Conservation (phyloP, 2,113 vertebrate species). For the Corythoichthys intestinalis region DNA sequence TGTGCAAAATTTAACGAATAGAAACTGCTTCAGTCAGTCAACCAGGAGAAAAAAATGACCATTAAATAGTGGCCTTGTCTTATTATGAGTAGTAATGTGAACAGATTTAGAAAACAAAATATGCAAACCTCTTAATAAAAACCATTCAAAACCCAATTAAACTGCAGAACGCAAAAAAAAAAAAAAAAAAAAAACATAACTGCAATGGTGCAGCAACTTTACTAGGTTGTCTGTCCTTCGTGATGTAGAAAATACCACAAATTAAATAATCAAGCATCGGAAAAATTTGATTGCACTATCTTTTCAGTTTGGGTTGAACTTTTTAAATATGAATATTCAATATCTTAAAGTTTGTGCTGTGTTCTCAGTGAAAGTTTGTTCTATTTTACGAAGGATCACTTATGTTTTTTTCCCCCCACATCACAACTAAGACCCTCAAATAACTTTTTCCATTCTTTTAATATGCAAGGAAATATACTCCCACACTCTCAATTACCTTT, state of each 20-base stretch:
- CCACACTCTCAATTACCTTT: constrained; percentile 5
- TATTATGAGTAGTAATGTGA: not conserved
- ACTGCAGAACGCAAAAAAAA: no score
- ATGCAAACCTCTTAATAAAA: not conserved
- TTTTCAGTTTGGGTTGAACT: not conserved
- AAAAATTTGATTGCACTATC: not conserved
- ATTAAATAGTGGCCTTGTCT: not conserved
- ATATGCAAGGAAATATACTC: constrained; percentile 25
- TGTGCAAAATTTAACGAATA: not conserved
- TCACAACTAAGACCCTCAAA: constrained; percentile 11
- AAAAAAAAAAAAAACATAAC: no score
- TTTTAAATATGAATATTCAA: not conserved
- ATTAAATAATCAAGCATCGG: not conserved
- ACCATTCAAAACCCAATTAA: not conserved
- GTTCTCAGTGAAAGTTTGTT: constrained; percentile 16
- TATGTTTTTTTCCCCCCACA: constrained; percentile 12
- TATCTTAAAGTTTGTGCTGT: not conserved
- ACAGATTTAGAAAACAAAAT: not conserved
- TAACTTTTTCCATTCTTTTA: constrained; percentile 8
- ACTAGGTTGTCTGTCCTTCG: not conserved
- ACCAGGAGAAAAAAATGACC: not conserved
- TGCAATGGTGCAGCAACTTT: not conserved
- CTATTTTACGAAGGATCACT: constrained; percentile 16
- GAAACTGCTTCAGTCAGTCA: not conserved
- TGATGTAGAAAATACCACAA: not conserved